These are phyloP conservation scores for Anarsia innoxiella DNA, from an alignment of 2,888 invertebrate species.

Conservation along the genomic window DNA sequence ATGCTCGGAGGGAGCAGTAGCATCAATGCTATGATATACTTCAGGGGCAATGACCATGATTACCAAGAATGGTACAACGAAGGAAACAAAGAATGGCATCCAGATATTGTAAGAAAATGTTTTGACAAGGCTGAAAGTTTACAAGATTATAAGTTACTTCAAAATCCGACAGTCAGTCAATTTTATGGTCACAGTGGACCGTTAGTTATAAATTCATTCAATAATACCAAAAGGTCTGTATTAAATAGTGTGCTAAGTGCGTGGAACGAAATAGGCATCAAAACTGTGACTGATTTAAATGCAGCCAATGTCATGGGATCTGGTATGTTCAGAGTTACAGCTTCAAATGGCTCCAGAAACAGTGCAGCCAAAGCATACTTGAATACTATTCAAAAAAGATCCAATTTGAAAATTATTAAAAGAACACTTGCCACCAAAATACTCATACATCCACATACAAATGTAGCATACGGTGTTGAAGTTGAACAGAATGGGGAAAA, in stretches of 20 bases:
- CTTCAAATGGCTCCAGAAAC: constrained; percentile 52
- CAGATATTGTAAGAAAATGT: constrained; percentile 44
- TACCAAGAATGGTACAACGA: constrained; percentile 61
- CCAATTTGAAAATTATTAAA: constrained; percentile 51
- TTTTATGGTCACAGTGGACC: constrained; percentile 13
- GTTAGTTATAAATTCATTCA: constrained; percentile 11
- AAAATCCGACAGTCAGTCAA: not conserved
- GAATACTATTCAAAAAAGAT: constrained; percentile 26
- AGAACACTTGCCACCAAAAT: constrained; percentile 65
- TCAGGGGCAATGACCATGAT: constrained; percentile 59
- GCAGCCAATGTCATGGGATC: constrained; percentile 50
- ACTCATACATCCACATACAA: constrained; percentile 51
- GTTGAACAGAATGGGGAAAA: constrained; percentile 27
- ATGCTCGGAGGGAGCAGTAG: constrained; percentile 66
- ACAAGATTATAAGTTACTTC: constrained; percentile 6
- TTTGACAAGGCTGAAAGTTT: constrained; percentile 13
- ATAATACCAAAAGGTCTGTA: constrained; percentile 1
- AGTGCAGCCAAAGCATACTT: constrained; percentile 68
- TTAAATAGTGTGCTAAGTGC: constrained; percentile 34
- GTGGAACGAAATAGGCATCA: constrained; percentile 52
- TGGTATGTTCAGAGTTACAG: constrained; percentile 52
- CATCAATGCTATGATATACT: constrained; percentile 71
- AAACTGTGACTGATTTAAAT: constrained; percentile 42
- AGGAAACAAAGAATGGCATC: constrained; percentile 74
- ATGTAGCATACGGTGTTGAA: constrained; percentile 48